Evolutionary conservation across 2,797 vertebrate species (phyloP), one percentile per base, ranked within the genome.

Genomic region (Eurystomus glaucurus): DNA sequence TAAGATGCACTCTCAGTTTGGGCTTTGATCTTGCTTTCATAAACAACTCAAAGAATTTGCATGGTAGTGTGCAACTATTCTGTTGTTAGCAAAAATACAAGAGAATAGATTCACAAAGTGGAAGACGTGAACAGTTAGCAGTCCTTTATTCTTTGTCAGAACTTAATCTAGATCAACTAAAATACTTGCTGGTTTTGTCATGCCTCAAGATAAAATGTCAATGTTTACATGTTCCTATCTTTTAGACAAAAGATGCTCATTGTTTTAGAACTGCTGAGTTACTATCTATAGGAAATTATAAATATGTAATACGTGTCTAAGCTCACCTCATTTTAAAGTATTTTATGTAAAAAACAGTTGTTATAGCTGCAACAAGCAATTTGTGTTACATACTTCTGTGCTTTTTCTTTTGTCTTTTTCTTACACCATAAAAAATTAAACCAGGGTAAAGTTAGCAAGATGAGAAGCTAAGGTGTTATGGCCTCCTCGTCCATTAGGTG

Each of bases 1-100:
- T 75, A 84, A 82, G 19, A 79, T 31, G 11, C 16, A 1, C 39
- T 71, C 50, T 69, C 54, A 41, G 62, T 85, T 77, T 60, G 31
- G 70, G 77, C 86, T 96, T 97, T 94, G 91, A 89, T 95, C 92
- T 93, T 69, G 26, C 84, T 91, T 85, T 92, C 91, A 77, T 72
- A 94, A 95, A 87, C 11, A n/a, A 74, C 94, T 87, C 81, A 25
- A 72, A 82, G 62, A 87, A 82, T 96, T 92, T 94, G 75, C 94
- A 91, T 76, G 80, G 74, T 86, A 92, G 12, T 51, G 35, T 43
- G 58, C 65, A 93, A 86, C 88, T 93, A 21, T 69, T 92, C 62
- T 39, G 55, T 79, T 86, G 64, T 17, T 88, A 74, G 58, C 0
- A 10, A 91, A 93, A 85, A 33, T 82, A n/a, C 26, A 65, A 62